phyloP scores from a whole-genome alignment of 2,113 vertebrate genomes.

The Speoplatyrhinus poulsoni region DNA sequence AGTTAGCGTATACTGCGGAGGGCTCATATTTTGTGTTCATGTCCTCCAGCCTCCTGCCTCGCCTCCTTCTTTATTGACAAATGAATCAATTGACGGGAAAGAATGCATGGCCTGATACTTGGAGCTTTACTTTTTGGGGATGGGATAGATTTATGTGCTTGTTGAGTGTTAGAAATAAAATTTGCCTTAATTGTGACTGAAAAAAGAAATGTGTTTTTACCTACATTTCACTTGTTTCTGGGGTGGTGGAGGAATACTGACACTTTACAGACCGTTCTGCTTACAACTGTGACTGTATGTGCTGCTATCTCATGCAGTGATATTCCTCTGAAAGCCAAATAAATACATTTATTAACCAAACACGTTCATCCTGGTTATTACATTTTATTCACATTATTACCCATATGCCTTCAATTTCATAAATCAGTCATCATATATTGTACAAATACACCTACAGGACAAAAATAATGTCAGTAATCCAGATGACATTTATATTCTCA shows the following conservation, averaged over 20 bases:
- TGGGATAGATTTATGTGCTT: slow-evolving; percentile 68
- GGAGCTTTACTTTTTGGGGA: slow-evolving; percentile 68
- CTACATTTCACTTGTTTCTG: slow-evolving; percentile 54
- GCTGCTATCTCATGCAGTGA: slow-evolving; percentile 75
- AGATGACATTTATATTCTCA: too few relatives aligned
- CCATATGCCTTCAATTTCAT: too few relatives aligned
- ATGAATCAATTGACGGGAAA: slow-evolving; percentile 67
- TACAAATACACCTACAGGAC: too few relatives aligned
- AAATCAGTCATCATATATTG: too few relatives aligned
- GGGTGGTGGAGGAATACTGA: slow-evolving; percentile 50
- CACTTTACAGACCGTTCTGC: slow-evolving; percentile 61
- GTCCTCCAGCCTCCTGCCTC: background rate
- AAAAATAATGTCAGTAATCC: too few relatives aligned
- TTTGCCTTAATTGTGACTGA: slow-evolving; percentile 75
- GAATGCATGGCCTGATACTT: slow-evolving; percentile 75
- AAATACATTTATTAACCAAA: slow-evolving; percentile 82
- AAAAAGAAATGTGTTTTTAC: slow-evolving; percentile 55
- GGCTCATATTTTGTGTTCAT: background rate
- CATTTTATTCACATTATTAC: background rate
- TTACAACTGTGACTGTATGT: slow-evolving; percentile 72
- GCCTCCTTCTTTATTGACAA: slow-evolving; percentile 36
- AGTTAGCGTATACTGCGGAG: background rate
- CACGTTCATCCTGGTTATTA: slow-evolving; percentile 5
- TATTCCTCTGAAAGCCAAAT: slow-evolving; percentile 79
- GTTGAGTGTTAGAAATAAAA: slow-evolving; percentile 62